Evolutionary conservation across 2,113 vertebrate genomes (phyloP), one percentile per base, ranked within the genome.

Genomic region (Megalops atlanticus): DNA sequence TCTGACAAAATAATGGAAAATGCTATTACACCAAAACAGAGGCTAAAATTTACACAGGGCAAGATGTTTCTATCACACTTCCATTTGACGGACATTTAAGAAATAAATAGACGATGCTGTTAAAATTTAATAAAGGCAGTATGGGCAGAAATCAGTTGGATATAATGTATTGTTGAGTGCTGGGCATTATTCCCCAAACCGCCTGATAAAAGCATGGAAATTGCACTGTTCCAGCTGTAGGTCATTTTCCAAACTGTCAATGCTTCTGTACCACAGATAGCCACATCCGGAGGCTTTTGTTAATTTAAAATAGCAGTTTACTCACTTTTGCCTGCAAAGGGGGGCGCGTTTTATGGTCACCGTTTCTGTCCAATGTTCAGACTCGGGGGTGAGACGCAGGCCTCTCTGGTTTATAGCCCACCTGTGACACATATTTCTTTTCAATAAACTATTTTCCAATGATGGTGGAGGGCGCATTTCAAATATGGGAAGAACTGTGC

Each of bases 1-100:
- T 74, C 72, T 74, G 39, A 74, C 40, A 43, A 39, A 43, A 74
- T 74, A 74, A 74, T 74, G 40, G 72, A 74, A 74, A 41, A 74
- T n/a, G 40, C 72, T 40, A 21, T 74, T 41, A 41, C 18, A 43
- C 72, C 21, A 41, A 74, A 74, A 74, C 39, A 7, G 38, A n/a
- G 36, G 38, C 36, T 74, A 21, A 40, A 74, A 74, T 74, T 39
- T 40, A 41, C 39, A 40, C 14, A 41, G 40, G 2, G 35, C 1
- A n/a, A 58, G 38, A 40, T 40, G 27, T 71, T 33, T 71, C 14
- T 74, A 15, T 74, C 72, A 41, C 21, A n/a, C 21, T 27, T 39
- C 7, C 72, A 21, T 74, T 27, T 43, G 39, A 43, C 18, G 21
- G 38, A 74, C 10, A 43, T n/a, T 40, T 64, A n/a, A 24, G n/a